Percentiles rank a stretch among this genome's conserved stretches.
phyloP scores from a whole-genome alignment of 2,888 invertebrate genomes.

The Gryllus longicercus region DNA sequence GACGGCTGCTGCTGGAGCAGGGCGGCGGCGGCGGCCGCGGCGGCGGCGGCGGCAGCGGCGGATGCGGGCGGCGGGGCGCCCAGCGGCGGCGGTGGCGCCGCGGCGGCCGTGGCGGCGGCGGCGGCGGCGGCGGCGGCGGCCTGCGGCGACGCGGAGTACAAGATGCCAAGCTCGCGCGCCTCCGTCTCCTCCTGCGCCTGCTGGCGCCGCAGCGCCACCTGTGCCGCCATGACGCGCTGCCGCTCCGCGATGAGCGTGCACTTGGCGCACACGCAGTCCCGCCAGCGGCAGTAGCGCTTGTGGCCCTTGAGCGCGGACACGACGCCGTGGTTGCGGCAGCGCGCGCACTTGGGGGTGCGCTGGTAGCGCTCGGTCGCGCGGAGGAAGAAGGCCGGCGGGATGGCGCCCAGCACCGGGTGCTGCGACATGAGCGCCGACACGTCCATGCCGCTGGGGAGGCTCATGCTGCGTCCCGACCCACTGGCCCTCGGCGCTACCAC shows the following conservation, averaged over 20 bases:
- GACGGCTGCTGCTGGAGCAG: constrained; percentile 3
- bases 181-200: constrained; percentile 98
- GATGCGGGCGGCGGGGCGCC: constrained; percentile 46
- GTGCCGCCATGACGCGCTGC: constrained; percentile 96
- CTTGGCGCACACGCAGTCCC: constrained; percentile 96
- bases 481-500: background rate
- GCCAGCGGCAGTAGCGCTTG: constrained; percentile 93
- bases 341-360: constrained; percentile 92
- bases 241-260: constrained; percentile 96
- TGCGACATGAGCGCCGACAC: constrained; percentile 83
- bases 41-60: constrained; percentile 28
- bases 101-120: constrained; percentile 8
- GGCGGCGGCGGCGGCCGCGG: constrained; percentile 31
- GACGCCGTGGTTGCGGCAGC: constrained; percentile 96
- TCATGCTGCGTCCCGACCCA: constrained; percentile 54
- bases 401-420: constrained; percentile 69
- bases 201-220: constrained; percentile 88
- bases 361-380: constrained; percentile 88
- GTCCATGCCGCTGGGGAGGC: constrained; percentile 78
- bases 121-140: too few relatives aligned
- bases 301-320: constrained; percentile 93
- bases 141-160: constrained; percentile 67
- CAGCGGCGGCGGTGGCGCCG: constrained; percentile 43
- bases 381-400: constrained; percentile 79
- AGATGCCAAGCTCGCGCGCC: constrained; percentile 86